Percentiles rank a stretch among this genome's conserved stretches.
These are phyloP conservation scores for Diorhabda elongata DNA, from an alignment of 1,140 invertebrate species.

Conservation along the genomic window DNA sequence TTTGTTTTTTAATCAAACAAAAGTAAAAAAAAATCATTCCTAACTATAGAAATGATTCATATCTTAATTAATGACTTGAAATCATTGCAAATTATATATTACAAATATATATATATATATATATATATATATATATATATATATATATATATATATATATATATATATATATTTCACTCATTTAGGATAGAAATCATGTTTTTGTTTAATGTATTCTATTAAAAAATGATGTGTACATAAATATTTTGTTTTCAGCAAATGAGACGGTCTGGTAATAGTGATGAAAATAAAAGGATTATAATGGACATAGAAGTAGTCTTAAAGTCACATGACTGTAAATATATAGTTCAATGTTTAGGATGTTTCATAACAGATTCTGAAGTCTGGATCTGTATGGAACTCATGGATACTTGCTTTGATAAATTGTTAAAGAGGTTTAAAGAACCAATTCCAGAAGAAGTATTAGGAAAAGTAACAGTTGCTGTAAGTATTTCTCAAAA, in stretches of 20 bases:
- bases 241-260: constrained; percentile 72
- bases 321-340: constrained; percentile 93
- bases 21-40: too few species aligned
- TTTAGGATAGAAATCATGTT: neutral
- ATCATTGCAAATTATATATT: neutral
- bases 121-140: too few species aligned
- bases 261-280: constrained; percentile 90
- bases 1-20: too few species aligned
- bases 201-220: neutral
- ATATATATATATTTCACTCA: too few species aligned
- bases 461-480: constrained; percentile 94
- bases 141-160: too few species aligned
- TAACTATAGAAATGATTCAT: too few species aligned
- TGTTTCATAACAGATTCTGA: constrained; percentile 93
- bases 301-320: constrained; percentile 98
- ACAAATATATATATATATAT: too few species aligned
- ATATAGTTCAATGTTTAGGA: constrained; percentile 95
- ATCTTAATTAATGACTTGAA: neutral
- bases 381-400: constrained; percentile 91
- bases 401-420: constrained; percentile 98
- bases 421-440: constrained; percentile 85
- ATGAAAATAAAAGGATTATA: constrained; percentile 96
- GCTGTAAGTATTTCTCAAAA: constrained; percentile 68
- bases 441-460: constrained; percentile 86
- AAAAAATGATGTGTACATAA: too few species aligned